Base-by-base conservation (phyloP, 2,888 invertebrate genomes). In the Agrypnus murinus region DNA sequence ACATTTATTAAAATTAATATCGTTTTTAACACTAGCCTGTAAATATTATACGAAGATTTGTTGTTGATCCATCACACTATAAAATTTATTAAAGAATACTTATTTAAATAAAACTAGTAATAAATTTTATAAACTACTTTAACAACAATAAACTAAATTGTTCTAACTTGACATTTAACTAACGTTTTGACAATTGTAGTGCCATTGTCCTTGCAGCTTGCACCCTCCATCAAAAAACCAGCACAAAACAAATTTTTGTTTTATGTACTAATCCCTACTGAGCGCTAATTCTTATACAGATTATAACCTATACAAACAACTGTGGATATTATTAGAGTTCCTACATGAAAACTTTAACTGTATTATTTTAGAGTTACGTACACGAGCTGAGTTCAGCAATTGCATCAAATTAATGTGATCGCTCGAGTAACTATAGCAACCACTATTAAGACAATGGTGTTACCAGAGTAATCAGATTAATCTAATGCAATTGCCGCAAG, bases 101-200 rank as follows among this genome's bases (percentile, higher is more conserved):
- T 15, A 10, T 34, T 7, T 15, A 55, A 8, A 7, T 3, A 32
- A 17, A 17, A 14, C 12, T 25, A 19, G 31, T 25, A 2, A 10
- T 19, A 46, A 19, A 46, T 46, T 17, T 15, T 5, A n/a, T n/a
- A 43, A 14, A 43, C 8, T 4, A 43, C 43, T 43, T 43, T 43
- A 43, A 43, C 43, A 12, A 43, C 43, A 12, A 43, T 15, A 14
- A 43, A 3, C 25, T 25, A 2, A 43, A 1, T 25, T 25, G 25
- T 34, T 34, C 14, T 32, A n/a, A 4, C 55, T 55, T 55, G 55
- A 55, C 55, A 55, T 34, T 55, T 55, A 32, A 55, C 9, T 25
- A 12, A 48, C 48, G 25, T 31, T 48, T 25, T 25, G 48, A 48
- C 48, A 48, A 48, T 17, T 3, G 5, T 25, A 25, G 5, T 25